Evolutionary conservation across 2,797 vertebrate genomes (phyloP), one percentile per base, ranked within the genome.

Genomic region (Chromobotia macracanthus): DNA sequence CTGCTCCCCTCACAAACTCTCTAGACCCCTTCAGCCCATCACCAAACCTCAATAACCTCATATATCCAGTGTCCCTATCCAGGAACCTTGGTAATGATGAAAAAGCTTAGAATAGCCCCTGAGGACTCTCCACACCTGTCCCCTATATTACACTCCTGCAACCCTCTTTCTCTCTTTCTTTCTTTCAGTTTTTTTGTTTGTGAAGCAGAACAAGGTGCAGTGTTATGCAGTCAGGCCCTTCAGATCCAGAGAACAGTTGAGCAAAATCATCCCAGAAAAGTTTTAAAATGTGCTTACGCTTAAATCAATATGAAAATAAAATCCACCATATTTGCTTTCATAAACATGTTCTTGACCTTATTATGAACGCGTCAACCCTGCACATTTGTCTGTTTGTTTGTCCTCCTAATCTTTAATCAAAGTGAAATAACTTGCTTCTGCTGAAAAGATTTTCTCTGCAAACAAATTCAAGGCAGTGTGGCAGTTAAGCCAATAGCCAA

Each of bases 101-200:
- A 63, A 61, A 23, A 60, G 18, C 23, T 58, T 18, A 48, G 53
- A 56, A 58, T 7, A 12, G 15, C 50, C 11, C 10, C 67, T 16
- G 38, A 78, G 67, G 19, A 71, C 58, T 71, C 11, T 78, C 66
- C 35, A 63, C 76, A 75, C 68, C 13, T 61, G 13, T 58, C 65
- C 68, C 21, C 61, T 60, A 13, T 53, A 55, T 64, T 46, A 72
- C 19, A 72, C 69, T 46, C 41, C 61, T 65, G 44, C 44, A 19
- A 7, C n/a, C 8, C 18, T 38, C 41, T 15, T 51, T 71, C 21
- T 71, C 21, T 56, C 25, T 25, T 31, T 61, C n/a, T 25, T 31
- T 61, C 15, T 13, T 2, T 19, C 44, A 16, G 16, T 46, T 9
- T 41, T 19, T 70, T 53, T 53, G 65, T 65, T 46, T 71, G 9